Base-by-base conservation (phyloP, 1,140 invertebrate species). In the Papilio polytes region DNA sequence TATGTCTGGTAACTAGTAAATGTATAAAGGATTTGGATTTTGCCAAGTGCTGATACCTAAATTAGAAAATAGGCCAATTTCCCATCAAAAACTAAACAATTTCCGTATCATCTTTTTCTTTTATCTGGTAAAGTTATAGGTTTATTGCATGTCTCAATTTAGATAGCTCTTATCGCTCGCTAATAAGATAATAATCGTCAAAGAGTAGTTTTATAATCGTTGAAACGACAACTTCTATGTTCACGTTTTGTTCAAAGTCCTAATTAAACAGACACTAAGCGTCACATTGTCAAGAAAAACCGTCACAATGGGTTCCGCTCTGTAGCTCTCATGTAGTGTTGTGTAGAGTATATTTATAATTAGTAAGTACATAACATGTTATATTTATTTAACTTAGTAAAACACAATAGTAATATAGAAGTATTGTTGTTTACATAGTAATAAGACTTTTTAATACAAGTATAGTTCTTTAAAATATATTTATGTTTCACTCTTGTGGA, bases 151-250 rank as follows among this genome's bases (percentile, higher is more conserved):
- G 59, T 63, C 59, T 63, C 12, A 26, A 31, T 63, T 63, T 63
- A 63, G 59, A 22, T 63, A 63, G 9, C 10, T 63, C 22, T 63
- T 63, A 63, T 63, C 59, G 59, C 22, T 26, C 10, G 59, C 22
- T 63, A 63, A 26, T 63, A 63, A 26, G 59, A 63, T 63, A 63
- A 63, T 63, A 63, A 63, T 63, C 59, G 59, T 63, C 59, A 63
- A 63, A 63, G 59, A 26, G 59, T 63, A 63, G 59, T 26, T 10
- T 63, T 22, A 26, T 7, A 63, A 63, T 63, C 59, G 59, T 63
- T 12, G 59, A 13, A 7, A 1, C 22, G 20, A 22, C 22, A 63
- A 26, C 22, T 13, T 63, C 10, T 56, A 20, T 18, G n/a, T 56
- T 56, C 53, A 56, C n/a, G 53, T 56, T 20, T 56, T 20, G 53